Evolutionary conservation across 2,888 invertebrate species (phyloP).

Genomic region (Sinohyriopsis cumingii): DNA sequence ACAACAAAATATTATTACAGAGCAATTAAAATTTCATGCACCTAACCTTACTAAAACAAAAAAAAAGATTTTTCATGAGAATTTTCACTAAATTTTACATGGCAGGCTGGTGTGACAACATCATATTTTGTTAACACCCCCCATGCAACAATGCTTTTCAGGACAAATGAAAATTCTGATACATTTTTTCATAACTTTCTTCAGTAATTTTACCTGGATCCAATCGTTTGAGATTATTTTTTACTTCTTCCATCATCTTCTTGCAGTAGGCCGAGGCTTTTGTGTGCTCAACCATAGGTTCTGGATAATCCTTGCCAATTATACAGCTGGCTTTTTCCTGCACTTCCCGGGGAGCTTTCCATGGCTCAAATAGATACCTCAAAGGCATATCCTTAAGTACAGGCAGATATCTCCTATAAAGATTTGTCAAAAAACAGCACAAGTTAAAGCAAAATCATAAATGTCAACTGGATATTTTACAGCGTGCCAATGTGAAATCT

Average conservation of each 20-base stretch:
- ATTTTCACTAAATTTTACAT: too few species aligned
- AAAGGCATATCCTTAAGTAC: constrained; percentile 63
- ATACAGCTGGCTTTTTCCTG: constrained; percentile 61
- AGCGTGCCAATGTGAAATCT: neutral
- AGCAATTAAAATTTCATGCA: too few species aligned
- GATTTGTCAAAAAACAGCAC: neutral
- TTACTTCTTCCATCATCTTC: constrained; percentile 51
- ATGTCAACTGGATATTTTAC: neutral
- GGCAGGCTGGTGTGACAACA: neutral
- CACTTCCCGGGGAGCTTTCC: constrained; percentile 64
- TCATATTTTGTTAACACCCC: neutral
- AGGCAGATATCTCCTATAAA: constrained; percentile 63
- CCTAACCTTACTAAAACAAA: too few species aligned
- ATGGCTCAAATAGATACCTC: constrained; percentile 63
- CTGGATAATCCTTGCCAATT: constrained; percentile 65
- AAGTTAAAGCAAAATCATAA: constrained; percentile 2
- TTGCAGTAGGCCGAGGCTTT: constrained; percentile 50
- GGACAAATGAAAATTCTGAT: neutral
- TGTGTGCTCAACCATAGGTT: constrained; percentile 62
- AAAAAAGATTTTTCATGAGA: too few species aligned
- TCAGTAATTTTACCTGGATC: neutral
- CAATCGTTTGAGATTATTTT: constrained; percentile 60
- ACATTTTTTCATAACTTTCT: neutral
- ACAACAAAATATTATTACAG: too few species aligned
- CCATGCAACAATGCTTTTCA: too few species aligned